phyloP scores from a whole-genome alignment of 2,797 vertebrate species.

The Danio choprae region DNA sequence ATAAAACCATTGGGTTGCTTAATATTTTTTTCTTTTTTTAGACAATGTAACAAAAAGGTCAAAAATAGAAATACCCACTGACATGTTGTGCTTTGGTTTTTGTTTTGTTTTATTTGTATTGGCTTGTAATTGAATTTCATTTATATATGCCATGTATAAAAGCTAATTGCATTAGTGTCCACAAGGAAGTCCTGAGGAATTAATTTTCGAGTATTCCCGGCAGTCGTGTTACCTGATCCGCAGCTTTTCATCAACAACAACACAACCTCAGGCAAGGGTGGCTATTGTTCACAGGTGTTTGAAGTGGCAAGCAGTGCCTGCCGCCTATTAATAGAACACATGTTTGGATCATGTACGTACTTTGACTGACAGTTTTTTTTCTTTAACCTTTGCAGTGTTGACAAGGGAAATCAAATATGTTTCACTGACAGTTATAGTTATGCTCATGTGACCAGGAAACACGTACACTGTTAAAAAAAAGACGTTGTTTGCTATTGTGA shows the following conservation, averaged over 20 bases:
- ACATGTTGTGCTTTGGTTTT: neutral
- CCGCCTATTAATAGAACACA: slow-evolving; percentile 13
- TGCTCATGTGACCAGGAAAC: neutral
- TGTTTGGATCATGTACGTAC: neutral
- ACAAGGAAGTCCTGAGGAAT: slow-evolving; percentile 54
- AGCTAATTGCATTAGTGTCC: slow-evolving; percentile 32
- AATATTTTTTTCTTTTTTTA: neutral
- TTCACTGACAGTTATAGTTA: neutral
- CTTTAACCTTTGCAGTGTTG: neutral
- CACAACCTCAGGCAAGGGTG: slow-evolving; percentile 23
- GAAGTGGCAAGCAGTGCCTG: slow-evolving; percentile 3
- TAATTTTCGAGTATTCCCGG: slow-evolving; percentile 24
- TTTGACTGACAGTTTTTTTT: neutral
- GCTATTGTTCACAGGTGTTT: neutral
- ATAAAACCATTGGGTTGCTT: neutral
- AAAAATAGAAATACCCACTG: neutral
- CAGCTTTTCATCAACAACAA: slow-evolving; percentile 26
- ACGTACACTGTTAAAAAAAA: neutral
- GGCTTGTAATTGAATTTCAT: slow-evolving; percentile 25
- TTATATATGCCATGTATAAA: neutral
- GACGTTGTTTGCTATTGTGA: neutral
- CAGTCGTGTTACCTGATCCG: slow-evolving; percentile 48
- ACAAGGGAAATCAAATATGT: neutral
- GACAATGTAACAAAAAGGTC: neutral
- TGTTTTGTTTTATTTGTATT: slow-evolving; percentile 16